phyloP scores from a whole-genome alignment of 2,888 invertebrate genomes.

The Eilema sororculum region DNA sequence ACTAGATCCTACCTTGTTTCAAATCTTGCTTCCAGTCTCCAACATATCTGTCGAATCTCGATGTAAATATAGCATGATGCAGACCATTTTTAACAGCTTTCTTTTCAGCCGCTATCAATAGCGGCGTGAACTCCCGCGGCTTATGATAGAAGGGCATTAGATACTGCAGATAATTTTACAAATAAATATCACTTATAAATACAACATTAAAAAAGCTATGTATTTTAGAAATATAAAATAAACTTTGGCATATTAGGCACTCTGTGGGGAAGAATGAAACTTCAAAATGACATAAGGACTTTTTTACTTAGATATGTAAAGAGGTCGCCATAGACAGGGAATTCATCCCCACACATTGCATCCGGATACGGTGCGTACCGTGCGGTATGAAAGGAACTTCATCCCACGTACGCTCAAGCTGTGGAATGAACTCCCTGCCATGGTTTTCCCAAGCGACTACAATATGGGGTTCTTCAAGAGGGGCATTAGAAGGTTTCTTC shows the following conservation, averaged over 20 bases:
- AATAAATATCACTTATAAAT: slow-evolving; percentile 14
- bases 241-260: background rate
- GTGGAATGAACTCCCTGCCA: too few species aligned
- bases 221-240: background rate
- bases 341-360: too few species aligned
- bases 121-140: slow-evolving; percentile 74
- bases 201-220: slow-evolving; percentile 2
- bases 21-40: slow-evolving; percentile 88
- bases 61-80: slow-evolving; percentile 86
- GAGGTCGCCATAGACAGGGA: too few species aligned
- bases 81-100: slow-evolving; percentile 85
- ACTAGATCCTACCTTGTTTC: slow-evolving; percentile 69
- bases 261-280: background rate
- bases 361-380: too few species aligned
- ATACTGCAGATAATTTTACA: slow-evolving; percentile 8
- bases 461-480: too few species aligned
- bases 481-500: too few species aligned
- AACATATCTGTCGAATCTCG: slow-evolving; percentile 82
- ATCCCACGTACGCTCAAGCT: too few species aligned
- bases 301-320: too few species aligned
- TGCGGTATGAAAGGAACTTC: too few species aligned
- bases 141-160: slow-evolving; percentile 78
- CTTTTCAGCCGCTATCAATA: slow-evolving; percentile 73
- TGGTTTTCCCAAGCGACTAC: too few species aligned
- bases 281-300: background rate